Base-by-base conservation (phyloP, 2,888 invertebrate genomes). In the Zygogramma bicolorata region DNA sequence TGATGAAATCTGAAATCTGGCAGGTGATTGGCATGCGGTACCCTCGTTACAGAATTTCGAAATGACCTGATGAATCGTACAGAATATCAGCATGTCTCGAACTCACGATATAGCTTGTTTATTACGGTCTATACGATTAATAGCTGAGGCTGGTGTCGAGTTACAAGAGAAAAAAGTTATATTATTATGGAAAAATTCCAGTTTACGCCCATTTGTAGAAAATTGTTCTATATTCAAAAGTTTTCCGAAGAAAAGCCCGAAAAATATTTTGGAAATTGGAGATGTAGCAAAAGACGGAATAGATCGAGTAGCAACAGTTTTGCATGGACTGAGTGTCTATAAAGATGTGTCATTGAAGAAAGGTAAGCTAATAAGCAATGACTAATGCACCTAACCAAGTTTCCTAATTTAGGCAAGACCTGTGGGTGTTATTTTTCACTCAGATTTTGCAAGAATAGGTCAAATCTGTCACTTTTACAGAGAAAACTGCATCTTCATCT, bases 161-260 rank as follows among this genome's bases (percentile, higher is more conserved):
- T 86, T 92, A 72, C 93, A 95, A 84, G 90, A 92, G 82, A 89
- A 90, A 76, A 87, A 89, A 74, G 83, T 91, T 68, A 91, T 88
- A 84, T 86, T 89, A 77, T 85, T 92, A 79, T 92, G 94, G 91
- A 88, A 89, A 85, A 93, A 93, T 85, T 94, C 94, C 18, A 93
- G 92, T 84, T 80, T 94, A 49, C 92, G 89, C 82, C 88, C 89
- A 59, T 78, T 88, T 22, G 49, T 81, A 8, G 77, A 80, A 73
- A 81, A 82, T 27, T 75, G 76, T 60, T 74, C 85, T 68, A 58
- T 75, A 62, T 70, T 40, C 49, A 61, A 65, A 65, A 59, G 58
- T 29, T 27, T 70, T 34, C 15, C 77, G 38, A 78, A 73, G 42
- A 42, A 59, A 34, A 60, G 22, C 7, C 15, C 68, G 25, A 67